phyloP scores from a whole-genome alignment of 2,113 vertebrate genomes.

The Physeter macrocephalus region DNA sequence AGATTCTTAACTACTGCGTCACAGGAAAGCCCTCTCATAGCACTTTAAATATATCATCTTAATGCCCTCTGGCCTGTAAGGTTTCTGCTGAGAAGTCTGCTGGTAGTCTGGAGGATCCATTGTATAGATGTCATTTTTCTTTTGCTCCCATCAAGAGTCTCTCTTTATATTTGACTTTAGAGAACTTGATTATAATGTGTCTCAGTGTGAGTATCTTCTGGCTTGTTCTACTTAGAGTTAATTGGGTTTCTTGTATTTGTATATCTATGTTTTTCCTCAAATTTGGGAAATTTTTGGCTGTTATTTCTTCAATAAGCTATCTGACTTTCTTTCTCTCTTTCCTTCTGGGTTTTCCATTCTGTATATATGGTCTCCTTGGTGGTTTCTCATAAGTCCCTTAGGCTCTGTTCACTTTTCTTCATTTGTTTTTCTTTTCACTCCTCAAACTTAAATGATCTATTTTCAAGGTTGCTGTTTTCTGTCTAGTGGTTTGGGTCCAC shows the following conservation, averaged over 20 bases:
- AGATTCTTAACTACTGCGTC: too few species aligned
- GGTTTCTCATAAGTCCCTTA: background rate
- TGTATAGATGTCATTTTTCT: background rate
- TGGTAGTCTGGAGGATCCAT: background rate
- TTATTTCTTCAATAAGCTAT: background rate
- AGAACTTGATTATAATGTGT: background rate
- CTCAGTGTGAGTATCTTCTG: background rate
- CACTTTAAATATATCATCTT: background rate
- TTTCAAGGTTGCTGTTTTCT: background rate
- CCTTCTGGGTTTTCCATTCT: background rate
- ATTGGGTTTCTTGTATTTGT: background rate
- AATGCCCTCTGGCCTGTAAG: background rate
- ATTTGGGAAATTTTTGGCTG: background rate
- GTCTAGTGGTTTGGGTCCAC: background rate
- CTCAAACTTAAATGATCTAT: background rate
- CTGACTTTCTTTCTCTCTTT: background rate
- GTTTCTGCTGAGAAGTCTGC: background rate
- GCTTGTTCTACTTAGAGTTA: background rate
- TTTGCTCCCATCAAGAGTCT: background rate
- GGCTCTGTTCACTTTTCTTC: background rate
- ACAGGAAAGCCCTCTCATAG: background rate
- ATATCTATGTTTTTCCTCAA: background rate
- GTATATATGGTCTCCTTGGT: background rate
- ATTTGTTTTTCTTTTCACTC: background rate
- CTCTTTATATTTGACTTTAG: background rate